These are phyloP conservation scores for Clinocottus analis DNA, from an alignment of 2,113 vertebrate species.

Conservation along the genomic window DNA sequence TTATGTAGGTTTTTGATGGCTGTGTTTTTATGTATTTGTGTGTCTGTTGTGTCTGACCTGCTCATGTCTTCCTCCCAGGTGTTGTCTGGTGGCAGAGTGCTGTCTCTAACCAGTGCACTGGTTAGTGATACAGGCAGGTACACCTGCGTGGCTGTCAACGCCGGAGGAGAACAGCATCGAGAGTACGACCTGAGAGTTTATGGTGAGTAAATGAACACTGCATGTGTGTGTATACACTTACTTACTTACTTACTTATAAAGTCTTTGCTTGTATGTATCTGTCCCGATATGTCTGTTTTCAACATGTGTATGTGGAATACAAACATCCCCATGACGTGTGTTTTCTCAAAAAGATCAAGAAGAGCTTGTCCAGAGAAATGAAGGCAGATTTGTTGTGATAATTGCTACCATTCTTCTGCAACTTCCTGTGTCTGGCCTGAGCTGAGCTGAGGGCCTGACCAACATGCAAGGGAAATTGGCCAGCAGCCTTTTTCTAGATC, in stretches of 20 bases:
- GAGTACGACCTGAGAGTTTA: constrained; percentile 89
- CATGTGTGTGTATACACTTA: no score
- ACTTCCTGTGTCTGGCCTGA: constrained; percentile 70
- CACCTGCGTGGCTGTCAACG: constrained; percentile 94
- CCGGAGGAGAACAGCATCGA: constrained; percentile 92
- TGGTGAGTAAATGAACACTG: constrained; percentile 82
- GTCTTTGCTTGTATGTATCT: constrained; percentile 1
- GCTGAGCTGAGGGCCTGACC: constrained; percentile 37
- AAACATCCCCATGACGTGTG: constrained; percentile 40
- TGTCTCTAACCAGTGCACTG: constrained; percentile 88
- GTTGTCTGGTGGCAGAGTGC: constrained; percentile 87
- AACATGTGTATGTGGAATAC: constrained; percentile 30
- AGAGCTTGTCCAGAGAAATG: constrained; percentile 55
- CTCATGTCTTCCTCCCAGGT: constrained; percentile 79
- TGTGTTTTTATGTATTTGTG: neutral
- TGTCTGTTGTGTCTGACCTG: neutral
- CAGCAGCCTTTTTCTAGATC: constrained; percentile 36
- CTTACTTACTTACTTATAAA: constrained; percentile 16
- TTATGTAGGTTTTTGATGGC: neutral
- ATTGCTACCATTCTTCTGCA: constrained; percentile 72
- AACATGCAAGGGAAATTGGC: constrained; percentile 28
- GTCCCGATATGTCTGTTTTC: neutral
- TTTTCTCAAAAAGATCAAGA: constrained; percentile 60
- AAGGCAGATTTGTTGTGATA: constrained; percentile 68
- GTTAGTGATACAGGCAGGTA: constrained; percentile 91